phyloP scores from a whole-genome alignment of 2,797 vertebrate genomes.

The Choloepus didactylus region DNA sequence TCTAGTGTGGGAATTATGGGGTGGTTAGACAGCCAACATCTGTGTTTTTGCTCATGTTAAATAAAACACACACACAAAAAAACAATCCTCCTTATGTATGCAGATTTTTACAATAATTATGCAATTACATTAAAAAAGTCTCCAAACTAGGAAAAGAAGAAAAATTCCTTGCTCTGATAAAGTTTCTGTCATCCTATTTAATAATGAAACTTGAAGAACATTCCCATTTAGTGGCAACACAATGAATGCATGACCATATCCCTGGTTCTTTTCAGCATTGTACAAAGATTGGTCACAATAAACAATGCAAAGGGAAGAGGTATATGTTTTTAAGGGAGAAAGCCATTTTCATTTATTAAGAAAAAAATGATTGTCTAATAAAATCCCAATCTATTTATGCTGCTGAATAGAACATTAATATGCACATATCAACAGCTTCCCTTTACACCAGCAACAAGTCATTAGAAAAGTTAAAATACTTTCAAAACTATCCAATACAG shows the following conservation, averaged over 20 bases:
- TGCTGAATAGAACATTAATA: not conserved
- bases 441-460: not conserved
- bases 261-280: not conserved
- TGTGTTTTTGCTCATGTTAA: not conserved
- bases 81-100: not conserved
- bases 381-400: not conserved
- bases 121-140: not conserved
- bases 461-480: not conserved
- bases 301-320: not conserved
- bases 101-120: not conserved
- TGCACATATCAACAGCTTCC: not conserved
- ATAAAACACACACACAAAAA: not conserved
- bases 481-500: not conserved
- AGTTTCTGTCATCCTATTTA: not conserved
- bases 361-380: not conserved
- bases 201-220: not conserved
- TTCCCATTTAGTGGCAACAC: not conserved
- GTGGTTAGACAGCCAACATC: not conserved
- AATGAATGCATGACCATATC: not conserved
- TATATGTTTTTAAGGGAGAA: not conserved
- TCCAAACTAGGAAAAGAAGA: not conserved
- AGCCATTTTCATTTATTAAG: not conserved
- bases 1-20: not conserved
- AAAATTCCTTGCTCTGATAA: not conserved
- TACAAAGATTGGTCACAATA: not conserved